A percentile compares a stretch with the other conserved stretches of the same genome.
Evolutionary conservation across 2,113 vertebrate genomes (phyloP).

Genomic region (Sminthopsis crassicaudata): DNA sequence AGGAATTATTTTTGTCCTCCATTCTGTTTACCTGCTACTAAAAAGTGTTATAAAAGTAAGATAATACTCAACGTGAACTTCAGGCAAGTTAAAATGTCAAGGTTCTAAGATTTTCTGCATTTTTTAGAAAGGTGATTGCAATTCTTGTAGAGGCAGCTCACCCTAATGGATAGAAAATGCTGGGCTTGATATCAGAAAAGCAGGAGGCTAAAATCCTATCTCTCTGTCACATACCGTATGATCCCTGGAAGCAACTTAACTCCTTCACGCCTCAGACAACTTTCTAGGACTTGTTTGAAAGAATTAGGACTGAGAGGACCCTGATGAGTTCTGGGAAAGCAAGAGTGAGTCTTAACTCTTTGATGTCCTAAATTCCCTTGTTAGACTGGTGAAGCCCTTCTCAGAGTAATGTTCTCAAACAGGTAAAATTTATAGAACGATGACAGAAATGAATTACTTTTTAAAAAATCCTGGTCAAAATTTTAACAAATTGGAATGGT

Average conservation of each 20-base stretch:
- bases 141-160: background rate
- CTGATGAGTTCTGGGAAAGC: background rate
- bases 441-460: background rate
- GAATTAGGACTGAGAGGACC: background rate
- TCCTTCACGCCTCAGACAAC: background rate
- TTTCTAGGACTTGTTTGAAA: background rate
- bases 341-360: background rate
- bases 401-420: background rate
- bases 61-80: conserved; percentile 13
- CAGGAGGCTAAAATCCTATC: background rate
- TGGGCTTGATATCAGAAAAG: background rate
- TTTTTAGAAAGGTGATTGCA: background rate
- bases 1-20: conserved; percentile 54
- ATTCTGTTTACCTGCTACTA: conserved; percentile 1
- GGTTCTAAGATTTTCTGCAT: background rate
- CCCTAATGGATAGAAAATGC: background rate
- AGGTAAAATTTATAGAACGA: background rate
- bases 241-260: background rate
- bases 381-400: background rate
- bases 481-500: background rate
- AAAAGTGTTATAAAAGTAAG: background rate
- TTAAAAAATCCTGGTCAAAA: background rate
- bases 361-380: background rate
- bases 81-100: background rate
- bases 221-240: background rate